These are phyloP conservation scores for Dreissena rostriformis DNA, from an alignment of 1,140 invertebrate genomes.

Conservation along the genomic window DNA sequence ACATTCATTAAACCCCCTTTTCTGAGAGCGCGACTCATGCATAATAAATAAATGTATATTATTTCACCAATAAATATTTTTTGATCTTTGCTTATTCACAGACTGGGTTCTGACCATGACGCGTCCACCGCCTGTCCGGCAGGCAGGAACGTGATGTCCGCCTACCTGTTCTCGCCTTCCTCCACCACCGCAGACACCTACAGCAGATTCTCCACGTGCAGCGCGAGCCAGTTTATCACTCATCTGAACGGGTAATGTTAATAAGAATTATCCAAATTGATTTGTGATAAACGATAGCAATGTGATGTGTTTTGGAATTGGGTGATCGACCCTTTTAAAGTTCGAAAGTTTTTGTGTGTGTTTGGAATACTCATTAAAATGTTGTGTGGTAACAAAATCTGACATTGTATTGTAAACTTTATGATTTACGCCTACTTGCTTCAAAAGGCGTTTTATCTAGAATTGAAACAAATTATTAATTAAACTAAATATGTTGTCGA, in stretches of 20 bases:
- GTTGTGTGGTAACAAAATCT: too few relatives aligned
- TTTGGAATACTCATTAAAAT: too few relatives aligned
- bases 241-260: slow-evolving; percentile 6
- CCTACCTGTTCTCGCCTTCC: background rate
- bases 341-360: too few relatives aligned
- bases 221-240: background rate
- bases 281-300: background rate
- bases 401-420: background rate
- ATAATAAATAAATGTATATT: background rate
- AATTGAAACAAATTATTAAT: background rate
- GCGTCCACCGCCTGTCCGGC: background rate
- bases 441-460: background rate
- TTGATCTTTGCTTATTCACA: background rate
- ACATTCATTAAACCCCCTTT: too few relatives aligned
- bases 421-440: background rate
- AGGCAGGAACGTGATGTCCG: slow-evolving; percentile 1
- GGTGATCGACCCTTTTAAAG: too few relatives aligned
- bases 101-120: background rate
- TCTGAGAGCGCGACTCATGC: too few relatives aligned
- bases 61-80: background rate
- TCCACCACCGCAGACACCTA: background rate
- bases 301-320: too few relatives aligned
- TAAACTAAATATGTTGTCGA: background rate
- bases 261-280: background rate
- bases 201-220: background rate